Evolutionary conservation across 2,113 vertebrate genomes (phyloP), one percentile per base, ranked within the genome.

Genomic region (Chionis minor): DNA sequence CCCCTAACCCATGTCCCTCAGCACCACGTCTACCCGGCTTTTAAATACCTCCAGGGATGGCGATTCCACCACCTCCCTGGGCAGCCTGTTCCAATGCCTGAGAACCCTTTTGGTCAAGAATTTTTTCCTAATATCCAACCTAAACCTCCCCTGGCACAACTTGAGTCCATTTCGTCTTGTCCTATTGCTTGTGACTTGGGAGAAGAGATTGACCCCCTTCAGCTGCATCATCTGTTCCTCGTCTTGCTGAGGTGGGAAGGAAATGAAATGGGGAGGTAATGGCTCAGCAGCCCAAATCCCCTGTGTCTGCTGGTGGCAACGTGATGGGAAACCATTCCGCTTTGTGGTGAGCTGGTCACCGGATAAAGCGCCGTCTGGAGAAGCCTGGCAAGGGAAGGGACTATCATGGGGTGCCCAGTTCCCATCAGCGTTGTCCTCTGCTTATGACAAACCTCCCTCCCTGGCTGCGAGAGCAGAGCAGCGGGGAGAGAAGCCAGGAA

Each of bases 281-380:
- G 49, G 49, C 38, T 62, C 42, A 67, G 69, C 40, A 73, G 79
- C 1, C 0, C 55, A 16, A 42, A 24, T 28, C 20, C 44, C 1
- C 3, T 4, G 1, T 2, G 54, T 47, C 20, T 79, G 44, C 33
- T 0, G 2, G 12, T 42, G 32, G 26, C 13, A 10, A 20, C 5
- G 20, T 21, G 71, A 24, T 30, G 23, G 77, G 49, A 70, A 24
- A 56, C 44, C 15, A 38, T 83, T 56, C 7, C 27, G 42, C 24
- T 33, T 55, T 5, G 3, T 9, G 33, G 10, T 44, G 35, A 82
- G 56, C 27, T 44, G 44, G 19, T 63, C 58, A 38, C 33, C 47
- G 45, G 28, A 12, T 4, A 9, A 32, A 59, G 14, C 1, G 0
- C 9, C n/a, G 33, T 17, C 26, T 59, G 59, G 38, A 61, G 86